These are phyloP conservation scores for Perca fluviatilis DNA, from an alignment of 2,113 vertebrate genomes.

Conservation along the genomic window DNA sequence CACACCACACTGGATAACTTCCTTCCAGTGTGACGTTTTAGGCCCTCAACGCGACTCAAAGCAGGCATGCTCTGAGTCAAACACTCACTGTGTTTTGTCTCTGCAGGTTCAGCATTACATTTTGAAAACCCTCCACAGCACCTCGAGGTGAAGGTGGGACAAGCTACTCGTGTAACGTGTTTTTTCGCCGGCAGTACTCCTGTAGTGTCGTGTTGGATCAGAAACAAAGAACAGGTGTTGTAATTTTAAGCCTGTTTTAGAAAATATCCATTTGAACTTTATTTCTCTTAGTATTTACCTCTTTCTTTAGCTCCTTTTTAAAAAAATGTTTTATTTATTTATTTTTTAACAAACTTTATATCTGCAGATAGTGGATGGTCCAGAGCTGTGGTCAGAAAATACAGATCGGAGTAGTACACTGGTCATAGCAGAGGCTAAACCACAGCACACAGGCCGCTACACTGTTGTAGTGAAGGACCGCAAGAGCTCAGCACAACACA, in stretches of 20 bases:
- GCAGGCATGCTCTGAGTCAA: neutral
- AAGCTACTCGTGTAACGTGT: slow-evolving; percentile 75
- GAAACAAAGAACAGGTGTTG: slow-evolving; percentile 82
- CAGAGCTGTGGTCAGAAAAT: slow-evolving; percentile 76
- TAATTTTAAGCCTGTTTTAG: neutral
- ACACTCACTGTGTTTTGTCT: neutral
- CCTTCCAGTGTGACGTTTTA: slow-evolving; percentile 21
- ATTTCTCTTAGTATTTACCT: slow-evolving; percentile 4
- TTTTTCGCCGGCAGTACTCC: slow-evolving; percentile 77
- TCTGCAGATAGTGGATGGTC: slow-evolving; percentile 73
- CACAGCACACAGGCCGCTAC: slow-evolving; percentile 82
- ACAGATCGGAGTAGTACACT: slow-evolving; percentile 74
- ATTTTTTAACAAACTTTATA: neutral
- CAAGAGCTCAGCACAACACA: slow-evolving; percentile 80
- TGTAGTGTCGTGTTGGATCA: slow-evolving; percentile 84
- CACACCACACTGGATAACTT: slow-evolving; percentile 26
- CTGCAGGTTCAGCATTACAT: slow-evolving; percentile 69
- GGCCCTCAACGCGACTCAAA: neutral
- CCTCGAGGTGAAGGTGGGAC: slow-evolving; percentile 77
- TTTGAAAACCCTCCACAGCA: slow-evolving; percentile 75
- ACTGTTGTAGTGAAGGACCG: slow-evolving; percentile 79
- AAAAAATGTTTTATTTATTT: too few species aligned
- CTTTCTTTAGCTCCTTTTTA: neutral
- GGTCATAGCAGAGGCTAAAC: slow-evolving; percentile 74
- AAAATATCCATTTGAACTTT: neutral